phyloP scores from a whole-genome alignment of 2,888 invertebrate genomes.

The Pandemis heparana region DNA sequence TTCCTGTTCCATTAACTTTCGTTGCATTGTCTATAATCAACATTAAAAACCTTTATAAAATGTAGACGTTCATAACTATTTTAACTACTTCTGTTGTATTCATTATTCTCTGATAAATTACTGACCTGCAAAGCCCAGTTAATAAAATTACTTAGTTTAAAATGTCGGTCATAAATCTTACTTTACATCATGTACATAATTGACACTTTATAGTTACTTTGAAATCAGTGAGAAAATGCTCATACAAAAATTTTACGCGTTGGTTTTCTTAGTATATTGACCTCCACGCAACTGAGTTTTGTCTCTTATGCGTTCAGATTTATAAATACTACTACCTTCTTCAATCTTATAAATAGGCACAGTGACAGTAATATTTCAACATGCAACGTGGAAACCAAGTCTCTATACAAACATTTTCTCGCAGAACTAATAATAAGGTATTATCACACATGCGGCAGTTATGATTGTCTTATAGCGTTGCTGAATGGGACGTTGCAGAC shows the following conservation, averaged over 20 bases:
- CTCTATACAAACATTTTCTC: constrained; percentile 18
- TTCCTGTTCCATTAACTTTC: constrained; percentile 51
- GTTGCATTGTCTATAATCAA: constrained; percentile 66
- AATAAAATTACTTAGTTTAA: constrained; percentile 49
- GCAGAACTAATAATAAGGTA: constrained; percentile 28
- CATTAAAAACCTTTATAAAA: constrained; percentile 47
- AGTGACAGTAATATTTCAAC: not conserved
- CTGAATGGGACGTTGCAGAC: constrained; percentile 48
- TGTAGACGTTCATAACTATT: constrained; percentile 35
- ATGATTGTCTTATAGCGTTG: constrained; percentile 51
- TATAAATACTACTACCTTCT: no score
- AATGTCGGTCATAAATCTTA: constrained; percentile 41
- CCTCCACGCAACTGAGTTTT: not conserved
- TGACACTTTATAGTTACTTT: constrained; percentile 58
- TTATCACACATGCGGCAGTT: constrained; percentile 59
- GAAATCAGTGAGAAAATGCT: constrained; percentile 24
- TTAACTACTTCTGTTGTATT: constrained; percentile 41
- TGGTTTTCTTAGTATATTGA: not conserved
- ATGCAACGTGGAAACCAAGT: not conserved
- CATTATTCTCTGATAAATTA: constrained; percentile 51
- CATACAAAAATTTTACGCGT: not conserved
- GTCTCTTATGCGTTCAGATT: not conserved
- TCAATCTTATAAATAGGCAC: no score
- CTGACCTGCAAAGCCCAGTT: constrained; percentile 55
- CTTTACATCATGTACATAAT: constrained; percentile 64